Base-by-base conservation (phyloP, 2,888 invertebrate genomes). In the Plebejus argus region DNA sequence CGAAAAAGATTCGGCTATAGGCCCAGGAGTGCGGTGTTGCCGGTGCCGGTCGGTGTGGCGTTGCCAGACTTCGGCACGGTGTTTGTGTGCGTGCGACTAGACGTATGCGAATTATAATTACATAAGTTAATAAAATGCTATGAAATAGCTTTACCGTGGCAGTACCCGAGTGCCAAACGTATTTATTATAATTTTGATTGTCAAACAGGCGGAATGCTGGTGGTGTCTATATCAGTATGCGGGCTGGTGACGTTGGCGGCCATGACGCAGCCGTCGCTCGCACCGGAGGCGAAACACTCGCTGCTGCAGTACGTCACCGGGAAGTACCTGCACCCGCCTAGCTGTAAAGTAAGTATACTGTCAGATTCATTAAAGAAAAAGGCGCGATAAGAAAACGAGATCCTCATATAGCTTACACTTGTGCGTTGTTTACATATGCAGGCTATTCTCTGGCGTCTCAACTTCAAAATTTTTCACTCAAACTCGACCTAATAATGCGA, bases 281-380 rank as follows among this genome's bases (percentile, higher is more conserved):
- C 97, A 77, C 97, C 98, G n/a, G 97, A 98, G 91, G 98, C 98
- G 78, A 97, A 98, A 86, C 97, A 97, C 89, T 97, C 98, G 66
- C 94, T 98, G 84, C 95, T 98, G 82, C 98, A 98, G 88, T 98
- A 98, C 91, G 98, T 98, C 79, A 98, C 98, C 74, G 98, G 98
- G 76, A 98, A 98, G 89, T 98, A 98, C 92, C 95, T 98, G 79
- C 95, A 98, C 81, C 97, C 98, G 61, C 96, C 97, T 82, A 98
- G 98, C 90, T 98, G 98, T 88, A 96, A 95, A 89, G 95, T 95
- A 78, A 28, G 28, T 28, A 28, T 28, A 28, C 28, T 28, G 28
- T 28, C 28, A 28, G 28, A 28, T 28, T 28, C 28, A 28, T n/a
- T n/a, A n/a, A n/a, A n/a, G n/a, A n/a, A n/a, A n/a, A n/a, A n/a